Conservation (phyloP, 2,888 invertebrate species). For the Lasioglossum villosulum region DNA sequence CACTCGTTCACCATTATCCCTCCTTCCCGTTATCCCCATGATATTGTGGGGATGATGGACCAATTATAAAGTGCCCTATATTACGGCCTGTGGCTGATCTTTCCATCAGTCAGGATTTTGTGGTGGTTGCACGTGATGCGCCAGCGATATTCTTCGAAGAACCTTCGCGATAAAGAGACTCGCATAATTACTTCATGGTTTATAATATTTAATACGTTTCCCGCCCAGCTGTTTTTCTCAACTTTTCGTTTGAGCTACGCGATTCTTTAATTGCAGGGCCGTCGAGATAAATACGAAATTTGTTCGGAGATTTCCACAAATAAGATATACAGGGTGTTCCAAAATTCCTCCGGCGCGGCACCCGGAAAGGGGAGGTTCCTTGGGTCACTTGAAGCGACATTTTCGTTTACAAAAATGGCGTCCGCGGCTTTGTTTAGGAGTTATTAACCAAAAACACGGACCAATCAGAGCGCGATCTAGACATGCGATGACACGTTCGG, state of each 20-base stretch:
- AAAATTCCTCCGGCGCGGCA: no score
- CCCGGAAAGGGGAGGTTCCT: no score
- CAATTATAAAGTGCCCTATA: background rate
- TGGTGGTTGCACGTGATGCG: background rate
- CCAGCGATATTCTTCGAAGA: background rate
- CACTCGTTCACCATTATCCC: conserved; percentile 1
- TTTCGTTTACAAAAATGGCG: no score
- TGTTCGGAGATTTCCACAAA: no score
- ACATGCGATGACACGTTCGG: no score
- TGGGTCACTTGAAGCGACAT: no score
- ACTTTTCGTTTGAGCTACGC: background rate
- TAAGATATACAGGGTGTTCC: no score
- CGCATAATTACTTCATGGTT: background rate
- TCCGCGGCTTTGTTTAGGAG: no score
- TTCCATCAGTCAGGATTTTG: background rate
- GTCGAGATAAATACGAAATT: no score
- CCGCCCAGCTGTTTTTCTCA: background rate
- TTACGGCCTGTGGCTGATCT: conserved; percentile 6
- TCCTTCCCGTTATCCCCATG: background rate
- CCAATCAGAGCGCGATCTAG: no score
- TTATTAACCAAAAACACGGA: no score
- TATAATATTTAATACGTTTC: background rate
- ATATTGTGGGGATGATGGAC: background rate
- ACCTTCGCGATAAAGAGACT: background rate
- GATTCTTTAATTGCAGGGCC: background rate